A percentile compares a stretch with the other conserved stretches of the same genome.
These are phyloP conservation scores for Borostomias antarcticus DNA, from an alignment of 2,797 vertebrate species.

Conservation along the genomic window DNA sequence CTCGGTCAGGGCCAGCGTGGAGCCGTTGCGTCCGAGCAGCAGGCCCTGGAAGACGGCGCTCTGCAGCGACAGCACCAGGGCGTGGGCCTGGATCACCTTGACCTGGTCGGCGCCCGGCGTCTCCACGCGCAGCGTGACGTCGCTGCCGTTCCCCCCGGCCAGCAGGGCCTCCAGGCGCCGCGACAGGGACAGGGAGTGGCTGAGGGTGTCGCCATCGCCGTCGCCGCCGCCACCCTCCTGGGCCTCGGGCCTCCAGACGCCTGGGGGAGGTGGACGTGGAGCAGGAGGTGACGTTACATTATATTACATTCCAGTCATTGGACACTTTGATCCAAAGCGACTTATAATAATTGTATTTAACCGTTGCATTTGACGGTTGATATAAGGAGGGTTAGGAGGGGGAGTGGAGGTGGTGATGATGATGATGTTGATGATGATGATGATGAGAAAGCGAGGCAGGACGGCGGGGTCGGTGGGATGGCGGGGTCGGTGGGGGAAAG, in stretches of 20 bases:
- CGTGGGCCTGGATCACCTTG: conserved; percentile 87
- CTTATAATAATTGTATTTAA: no score
- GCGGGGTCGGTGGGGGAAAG: not conserved
- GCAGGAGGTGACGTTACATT: not conserved
- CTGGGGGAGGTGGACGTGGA: conserved; percentile 1
- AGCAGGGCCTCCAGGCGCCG: conserved; percentile 86
- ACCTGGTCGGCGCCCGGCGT: conserved; percentile 82
- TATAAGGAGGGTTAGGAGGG: not conserved
- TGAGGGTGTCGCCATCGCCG: conserved; percentile 77
- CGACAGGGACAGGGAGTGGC: conserved; percentile 84
- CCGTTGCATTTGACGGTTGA: no score
- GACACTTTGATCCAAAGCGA: no score
- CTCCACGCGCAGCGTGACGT: conserved; percentile 84
- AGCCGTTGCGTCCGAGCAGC: conserved; percentile 77
- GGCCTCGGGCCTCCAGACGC: conserved; percentile 73
- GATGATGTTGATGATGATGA: no score
- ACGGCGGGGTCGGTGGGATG: not conserved
- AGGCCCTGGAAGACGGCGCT: conserved; percentile 84
- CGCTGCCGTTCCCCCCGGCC: conserved; percentile 84
- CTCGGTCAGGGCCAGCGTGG: conserved; percentile 79
- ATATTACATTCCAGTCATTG: no score
- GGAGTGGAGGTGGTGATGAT: not conserved
- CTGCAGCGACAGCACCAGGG: conserved; percentile 88
- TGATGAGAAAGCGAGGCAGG: no score
- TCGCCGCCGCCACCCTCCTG: conserved; percentile 56